Conservation (phyloP, 2,888 invertebrate species). For the Lasioglossum marginatum region DNA sequence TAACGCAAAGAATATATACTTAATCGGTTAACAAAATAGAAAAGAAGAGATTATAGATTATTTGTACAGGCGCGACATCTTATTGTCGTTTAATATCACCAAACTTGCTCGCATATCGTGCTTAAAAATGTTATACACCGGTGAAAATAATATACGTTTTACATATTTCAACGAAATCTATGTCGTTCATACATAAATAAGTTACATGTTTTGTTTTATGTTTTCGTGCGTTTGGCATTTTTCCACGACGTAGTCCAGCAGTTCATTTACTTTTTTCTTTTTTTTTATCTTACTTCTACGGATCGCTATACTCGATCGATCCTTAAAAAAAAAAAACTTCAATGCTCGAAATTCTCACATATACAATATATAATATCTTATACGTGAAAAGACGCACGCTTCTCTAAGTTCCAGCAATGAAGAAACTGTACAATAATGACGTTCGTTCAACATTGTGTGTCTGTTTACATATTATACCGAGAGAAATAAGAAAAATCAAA, state of each 20-base stretch:
- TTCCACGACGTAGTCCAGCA: slow-evolving; percentile 16
- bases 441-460: slow-evolving; percentile 20
- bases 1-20: slow-evolving; percentile 17
- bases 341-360: slow-evolving; percentile 26
- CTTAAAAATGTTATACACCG: slow-evolving; percentile 39
- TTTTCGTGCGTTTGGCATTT: slow-evolving; percentile 46
- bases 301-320: slow-evolving; percentile 16
- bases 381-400: slow-evolving; percentile 23
- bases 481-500: slow-evolving; percentile 33
- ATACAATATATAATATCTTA: background rate
- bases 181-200: slow-evolving; percentile 48
- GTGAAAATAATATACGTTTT: slow-evolving; percentile 31
- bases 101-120: slow-evolving; percentile 24
- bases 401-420: slow-evolving; percentile 29
- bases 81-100: slow-evolving; percentile 58
- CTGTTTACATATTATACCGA: slow-evolving; percentile 9
- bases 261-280: slow-evolving; percentile 20
- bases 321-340: slow-evolving; percentile 38
- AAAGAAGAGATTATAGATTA: slow-evolving; percentile 41
- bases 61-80: slow-evolving; percentile 60
- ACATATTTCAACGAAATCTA: slow-evolving; percentile 42
- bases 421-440: slow-evolving; percentile 48
- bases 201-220: slow-evolving; percentile 32
- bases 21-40: slow-evolving; percentile 29
- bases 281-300: slow-evolving; percentile 21